phyloP scores from a whole-genome alignment of 2,888 invertebrate genomes.

The Eupithecia subfuscata region DNA sequence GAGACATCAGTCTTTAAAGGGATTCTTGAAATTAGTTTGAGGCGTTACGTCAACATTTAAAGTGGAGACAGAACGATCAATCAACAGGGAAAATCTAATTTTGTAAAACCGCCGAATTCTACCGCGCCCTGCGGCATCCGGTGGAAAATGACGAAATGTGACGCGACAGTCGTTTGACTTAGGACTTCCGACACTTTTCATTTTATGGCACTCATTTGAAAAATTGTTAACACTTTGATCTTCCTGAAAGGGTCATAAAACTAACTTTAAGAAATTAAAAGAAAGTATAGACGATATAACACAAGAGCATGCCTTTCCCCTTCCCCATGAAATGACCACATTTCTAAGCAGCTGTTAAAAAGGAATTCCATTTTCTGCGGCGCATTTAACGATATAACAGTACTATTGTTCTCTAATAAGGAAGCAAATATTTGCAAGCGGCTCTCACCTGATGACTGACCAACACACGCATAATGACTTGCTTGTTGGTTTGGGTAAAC shows the following conservation, averaged over 20 bases:
- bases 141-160: slow-evolving; percentile 52
- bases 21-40: slow-evolving; percentile 51
- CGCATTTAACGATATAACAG: slow-evolving; percentile 69
- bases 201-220: slow-evolving; percentile 62
- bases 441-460: slow-evolving; percentile 35
- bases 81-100: slow-evolving; percentile 68
- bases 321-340: slow-evolving; percentile 19
- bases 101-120: slow-evolving; percentile 62
- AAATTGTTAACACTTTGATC: slow-evolving; percentile 61
- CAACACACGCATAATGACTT: slow-evolving; percentile 29
- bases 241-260: slow-evolving; percentile 42
- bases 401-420: slow-evolving; percentile 80
- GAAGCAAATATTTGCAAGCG: slow-evolving; percentile 79
- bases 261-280: neutral
- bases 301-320: neutral
- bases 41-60: slow-evolving; percentile 49
- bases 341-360: slow-evolving; percentile 22
- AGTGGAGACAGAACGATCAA: slow-evolving; percentile 57
- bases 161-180: slow-evolving; percentile 60
- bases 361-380: slow-evolving; percentile 56
- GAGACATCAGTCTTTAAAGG: slow-evolving; percentile 51
- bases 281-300: neutral
- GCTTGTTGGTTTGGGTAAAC: slow-evolving; percentile 27
- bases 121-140: slow-evolving; percentile 63
- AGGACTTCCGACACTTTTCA: slow-evolving; percentile 64